These are phyloP conservation scores for Drosophila funebris DNA, from an alignment of 1,140 invertebrate genomes.

Conservation along the genomic window DNA sequence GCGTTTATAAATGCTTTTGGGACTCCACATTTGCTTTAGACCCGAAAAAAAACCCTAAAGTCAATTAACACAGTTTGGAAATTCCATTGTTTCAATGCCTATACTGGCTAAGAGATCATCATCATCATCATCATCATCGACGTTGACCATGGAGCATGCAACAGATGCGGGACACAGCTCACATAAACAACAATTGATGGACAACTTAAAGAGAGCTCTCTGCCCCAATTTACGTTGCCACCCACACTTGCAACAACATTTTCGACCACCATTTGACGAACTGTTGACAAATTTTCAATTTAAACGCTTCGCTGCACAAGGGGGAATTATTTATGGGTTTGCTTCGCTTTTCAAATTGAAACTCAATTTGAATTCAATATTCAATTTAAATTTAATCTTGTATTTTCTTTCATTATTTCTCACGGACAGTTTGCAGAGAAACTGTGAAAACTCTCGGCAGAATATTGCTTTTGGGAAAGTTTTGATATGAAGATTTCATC, in stretches of 20 bases:
- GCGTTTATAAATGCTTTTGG: slow-evolving; percentile 65
- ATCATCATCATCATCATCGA: no score
- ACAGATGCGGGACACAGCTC: slow-evolving; percentile 34
- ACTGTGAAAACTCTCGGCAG: no score
- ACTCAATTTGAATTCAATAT: slow-evolving; percentile 24
- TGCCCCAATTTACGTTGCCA: slow-evolving; percentile 26
- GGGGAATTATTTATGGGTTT: slow-evolving; percentile 47
- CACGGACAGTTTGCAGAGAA: not conserved
- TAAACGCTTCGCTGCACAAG: slow-evolving; percentile 65
- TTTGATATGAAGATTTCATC: no score
- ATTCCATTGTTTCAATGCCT: slow-evolving; percentile 30
- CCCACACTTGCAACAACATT: slow-evolving; percentile 42
- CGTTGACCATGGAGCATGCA: not conserved
- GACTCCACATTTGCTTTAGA: slow-evolving; percentile 55
- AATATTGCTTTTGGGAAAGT: no score
- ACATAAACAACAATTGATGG: slow-evolving; percentile 58
- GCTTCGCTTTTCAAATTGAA: slow-evolving; percentile 49
- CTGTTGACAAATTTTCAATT: slow-evolving; percentile 69
- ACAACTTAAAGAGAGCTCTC: slow-evolving; percentile 27
- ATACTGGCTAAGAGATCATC: slow-evolving; percentile 19
- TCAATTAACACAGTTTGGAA: slow-evolving; percentile 44
- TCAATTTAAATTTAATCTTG: slow-evolving; percentile 16
- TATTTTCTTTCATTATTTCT: slow-evolving; percentile 6
- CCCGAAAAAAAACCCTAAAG: slow-evolving; percentile 10
- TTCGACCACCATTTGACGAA: slow-evolving; percentile 47